Evolutionary conservation across 2,113 vertebrate species (phyloP).

Genomic region (Scopus umbretta): DNA sequence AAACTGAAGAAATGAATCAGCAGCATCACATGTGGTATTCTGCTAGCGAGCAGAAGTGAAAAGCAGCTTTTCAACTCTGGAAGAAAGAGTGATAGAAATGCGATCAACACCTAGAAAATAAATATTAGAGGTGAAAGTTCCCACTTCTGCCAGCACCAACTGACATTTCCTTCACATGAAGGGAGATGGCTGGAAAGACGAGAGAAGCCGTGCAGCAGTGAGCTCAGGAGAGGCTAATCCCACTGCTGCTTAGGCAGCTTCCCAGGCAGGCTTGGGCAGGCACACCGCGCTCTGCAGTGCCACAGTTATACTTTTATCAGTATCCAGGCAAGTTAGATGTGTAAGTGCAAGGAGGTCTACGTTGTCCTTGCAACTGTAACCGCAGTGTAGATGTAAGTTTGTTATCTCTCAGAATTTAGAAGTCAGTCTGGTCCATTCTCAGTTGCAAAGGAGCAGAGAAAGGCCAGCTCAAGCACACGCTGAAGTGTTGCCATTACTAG

Average conservation of each 20-base stretch:
- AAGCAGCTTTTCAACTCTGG: neutral
- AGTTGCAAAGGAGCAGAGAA: neutral
- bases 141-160: neutral
- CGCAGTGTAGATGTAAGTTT: neutral
- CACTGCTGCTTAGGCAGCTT: fast-evolving
- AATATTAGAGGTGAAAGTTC: neutral
- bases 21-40: neutral
- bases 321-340: neutral
- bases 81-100: neutral
- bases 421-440: neutral
- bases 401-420: neutral
- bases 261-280: neutral
- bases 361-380: neutral
- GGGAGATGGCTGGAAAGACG: neutral
- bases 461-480: neutral
- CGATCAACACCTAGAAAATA: neutral
- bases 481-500: neutral
- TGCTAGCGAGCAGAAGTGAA: neutral
- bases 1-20: neutral
- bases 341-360: neutral
- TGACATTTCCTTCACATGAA: neutral
- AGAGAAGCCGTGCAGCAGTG: fast-evolving
- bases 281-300: fast-evolving
- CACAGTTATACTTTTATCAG: neutral
- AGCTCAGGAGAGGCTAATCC: neutral